Evolutionary conservation across 2,797 vertebrate genomes (phyloP).

Genomic region (Sebastes umbrosus): DNA sequence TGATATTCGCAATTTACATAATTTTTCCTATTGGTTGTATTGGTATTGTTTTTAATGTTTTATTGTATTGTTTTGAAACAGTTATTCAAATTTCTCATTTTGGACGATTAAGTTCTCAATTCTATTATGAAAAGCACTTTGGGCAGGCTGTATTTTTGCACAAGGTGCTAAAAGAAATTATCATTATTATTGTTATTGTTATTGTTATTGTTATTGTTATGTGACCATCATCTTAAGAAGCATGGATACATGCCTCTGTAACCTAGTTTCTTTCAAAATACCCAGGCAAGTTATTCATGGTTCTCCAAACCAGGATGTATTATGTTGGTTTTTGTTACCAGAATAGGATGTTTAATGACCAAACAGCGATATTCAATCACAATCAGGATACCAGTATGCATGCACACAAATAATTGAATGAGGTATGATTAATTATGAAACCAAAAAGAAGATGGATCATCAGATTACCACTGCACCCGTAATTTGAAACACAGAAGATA

Average conservation of each 20-base stretch:
- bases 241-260: neutral
- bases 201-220: no score
- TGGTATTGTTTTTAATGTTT: neutral
- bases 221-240: neutral
- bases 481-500: neutral
- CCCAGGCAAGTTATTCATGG: neutral
- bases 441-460: neutral
- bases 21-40: neutral
- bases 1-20: neutral
- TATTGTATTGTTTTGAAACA: neutral
- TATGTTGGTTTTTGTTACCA: neutral
- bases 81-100: neutral
- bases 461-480: neutral
- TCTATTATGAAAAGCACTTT: neutral
- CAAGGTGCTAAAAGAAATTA: neutral
- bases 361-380: neutral
- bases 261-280: neutral
- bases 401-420: neutral
- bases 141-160: neutral
- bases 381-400: neutral
- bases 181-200: no score
- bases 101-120: neutral
- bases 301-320: neutral
- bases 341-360: neutral
- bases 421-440: neutral